These are phyloP conservation scores for Periplaneta americana DNA, from an alignment of 1,140 invertebrate species.

Conservation along the genomic window DNA sequence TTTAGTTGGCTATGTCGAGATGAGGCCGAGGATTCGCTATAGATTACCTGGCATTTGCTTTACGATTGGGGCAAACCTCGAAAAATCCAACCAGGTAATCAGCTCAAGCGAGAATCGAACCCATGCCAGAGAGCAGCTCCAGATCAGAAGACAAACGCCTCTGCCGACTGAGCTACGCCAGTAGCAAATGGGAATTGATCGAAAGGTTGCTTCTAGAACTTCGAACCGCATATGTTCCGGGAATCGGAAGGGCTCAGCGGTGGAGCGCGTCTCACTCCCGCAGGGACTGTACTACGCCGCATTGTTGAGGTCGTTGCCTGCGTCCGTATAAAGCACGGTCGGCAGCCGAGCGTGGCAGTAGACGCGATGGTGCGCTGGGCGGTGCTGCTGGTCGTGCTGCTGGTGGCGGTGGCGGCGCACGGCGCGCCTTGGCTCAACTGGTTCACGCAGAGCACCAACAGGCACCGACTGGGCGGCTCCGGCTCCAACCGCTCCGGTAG, in stretches of 20 bases:
- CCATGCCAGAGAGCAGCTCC: too few relatives aligned
- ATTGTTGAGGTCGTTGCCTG: neutral
- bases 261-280: neutral
- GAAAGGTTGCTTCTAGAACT: too few relatives aligned
- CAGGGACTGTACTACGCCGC: neutral
- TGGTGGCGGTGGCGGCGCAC: neutral
- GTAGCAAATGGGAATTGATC: too few relatives aligned
- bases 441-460: constrained; percentile 23
- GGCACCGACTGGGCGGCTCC: neutral
- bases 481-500: constrained; percentile 27
- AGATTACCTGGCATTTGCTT: too few relatives aligned
- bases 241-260: neutral
- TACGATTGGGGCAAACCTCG: too few relatives aligned
- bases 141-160: too few relatives aligned
- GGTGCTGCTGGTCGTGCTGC: neutral
- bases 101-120: too few relatives aligned
- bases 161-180: too few relatives aligned
- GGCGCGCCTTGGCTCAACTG: constrained; percentile 33
- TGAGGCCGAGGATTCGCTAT: too few relatives aligned
- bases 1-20: too few relatives aligned
- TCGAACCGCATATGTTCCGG: too few relatives aligned
- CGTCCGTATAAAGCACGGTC: neutral
- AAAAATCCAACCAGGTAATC: too few relatives aligned
- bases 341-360: neutral
- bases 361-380: neutral